Conservation (phyloP, 2,888 invertebrate genomes). For the Bombylius discolor region DNA sequence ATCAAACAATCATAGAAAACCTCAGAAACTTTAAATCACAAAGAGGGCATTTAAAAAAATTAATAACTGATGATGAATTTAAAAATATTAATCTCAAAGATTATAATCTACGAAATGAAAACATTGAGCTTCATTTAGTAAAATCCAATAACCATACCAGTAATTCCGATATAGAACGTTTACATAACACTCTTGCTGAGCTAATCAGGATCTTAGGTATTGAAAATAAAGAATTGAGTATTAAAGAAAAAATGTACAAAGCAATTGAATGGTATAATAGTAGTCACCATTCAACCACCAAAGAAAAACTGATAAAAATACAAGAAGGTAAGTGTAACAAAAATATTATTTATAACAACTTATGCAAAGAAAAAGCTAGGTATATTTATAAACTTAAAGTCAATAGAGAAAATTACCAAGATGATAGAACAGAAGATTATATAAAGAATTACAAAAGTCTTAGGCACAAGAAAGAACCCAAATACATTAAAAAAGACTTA, state of each 20-base stretch:
- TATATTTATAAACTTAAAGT: not conserved
- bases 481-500: slow-evolving; percentile 2
- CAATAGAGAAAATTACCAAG: slow-evolving; percentile 2
- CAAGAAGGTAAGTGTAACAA: not conserved
- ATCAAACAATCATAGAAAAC: slow-evolving; percentile 13
- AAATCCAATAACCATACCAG: slow-evolving; percentile 14
- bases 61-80: slow-evolving; percentile 15
- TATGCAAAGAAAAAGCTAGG: not conserved
- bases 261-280: too few relatives aligned
- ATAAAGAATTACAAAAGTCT: slow-evolving; percentile 5
- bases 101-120: slow-evolving; percentile 10
- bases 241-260: too few relatives aligned
- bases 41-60: slow-evolving; percentile 9
- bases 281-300: too few relatives aligned
- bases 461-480: not conserved
- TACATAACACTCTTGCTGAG: slow-evolving; percentile 4
- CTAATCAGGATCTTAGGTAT: too few relatives aligned
- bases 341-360: not conserved
- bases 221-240: too few relatives aligned
- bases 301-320: not conserved
- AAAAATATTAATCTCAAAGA: slow-evolving; percentile 5
- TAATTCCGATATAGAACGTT: slow-evolving; percentile 13
- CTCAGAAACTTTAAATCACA: slow-evolving; percentile 7
- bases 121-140: slow-evolving; percentile 12
- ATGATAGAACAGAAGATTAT: not conserved